These are phyloP conservation scores for Sciurus niger DNA, from an alignment of 2,113 vertebrate genomes.

Conservation along the genomic window DNA sequence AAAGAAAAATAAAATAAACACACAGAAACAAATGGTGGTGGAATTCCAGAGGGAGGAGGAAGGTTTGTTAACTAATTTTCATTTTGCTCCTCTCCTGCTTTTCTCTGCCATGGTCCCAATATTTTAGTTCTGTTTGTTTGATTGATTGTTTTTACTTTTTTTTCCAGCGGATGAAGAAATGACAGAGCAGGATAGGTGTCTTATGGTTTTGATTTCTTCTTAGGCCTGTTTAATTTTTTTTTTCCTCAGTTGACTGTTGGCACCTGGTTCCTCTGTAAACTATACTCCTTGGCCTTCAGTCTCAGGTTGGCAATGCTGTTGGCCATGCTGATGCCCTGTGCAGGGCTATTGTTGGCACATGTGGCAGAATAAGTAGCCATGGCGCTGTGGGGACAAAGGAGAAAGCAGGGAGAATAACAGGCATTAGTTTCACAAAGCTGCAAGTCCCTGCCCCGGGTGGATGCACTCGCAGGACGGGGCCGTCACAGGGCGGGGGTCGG, in stretches of 20 bases:
- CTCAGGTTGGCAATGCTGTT: constrained; percentile 99
- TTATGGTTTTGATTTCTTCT: constrained; percentile 85
- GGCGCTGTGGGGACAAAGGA: constrained; percentile 91
- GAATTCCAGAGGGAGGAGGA: constrained; percentile 85
- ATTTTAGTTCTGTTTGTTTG: constrained; percentile 83
- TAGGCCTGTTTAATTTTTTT: constrained; percentile 83
- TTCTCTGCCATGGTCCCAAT: constrained; percentile 85
- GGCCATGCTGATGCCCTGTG: constrained; percentile 99
- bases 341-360: constrained; percentile 96
- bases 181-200: constrained; percentile 87
- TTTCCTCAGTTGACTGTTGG: constrained; percentile 97
- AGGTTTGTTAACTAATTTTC: constrained; percentile 84
- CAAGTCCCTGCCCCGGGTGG: constrained; percentile 58
- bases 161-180: constrained; percentile 86
- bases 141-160: constrained; percentile 52
- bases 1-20: constrained; percentile 85
- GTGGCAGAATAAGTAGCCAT: constrained; percentile 97
- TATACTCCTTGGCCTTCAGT: constrained; percentile 99
- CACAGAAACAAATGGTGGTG: constrained; percentile 82
- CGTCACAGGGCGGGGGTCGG: not conserved
- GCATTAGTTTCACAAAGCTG: constrained; percentile 81
- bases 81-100: constrained; percentile 86
- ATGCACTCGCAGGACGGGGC: constrained; percentile 12
- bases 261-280: constrained; percentile 98
- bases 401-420: constrained; percentile 83